Conservation (phyloP, 2,113 vertebrate species). For the Symphodus melops region DNA sequence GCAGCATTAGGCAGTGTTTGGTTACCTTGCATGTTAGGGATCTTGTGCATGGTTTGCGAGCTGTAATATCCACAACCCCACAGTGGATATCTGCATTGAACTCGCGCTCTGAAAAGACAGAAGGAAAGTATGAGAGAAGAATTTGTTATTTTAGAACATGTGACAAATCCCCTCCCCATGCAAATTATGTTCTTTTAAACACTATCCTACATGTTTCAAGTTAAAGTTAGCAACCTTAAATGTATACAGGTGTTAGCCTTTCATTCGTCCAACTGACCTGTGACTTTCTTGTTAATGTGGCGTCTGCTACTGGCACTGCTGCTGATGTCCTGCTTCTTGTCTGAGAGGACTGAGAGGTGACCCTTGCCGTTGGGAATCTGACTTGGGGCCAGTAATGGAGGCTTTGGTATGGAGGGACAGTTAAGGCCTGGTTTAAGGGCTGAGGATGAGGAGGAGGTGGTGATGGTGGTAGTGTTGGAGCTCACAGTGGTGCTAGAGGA, state of each 20-base stretch:
- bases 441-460: constrained; percentile 89
- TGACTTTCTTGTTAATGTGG: constrained; percentile 93
- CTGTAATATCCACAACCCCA: constrained; percentile 95
- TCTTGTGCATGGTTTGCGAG: constrained; percentile 98
- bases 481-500: constrained; percentile 97
- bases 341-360: constrained; percentile 87
- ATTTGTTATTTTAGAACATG: constrained; percentile 22
- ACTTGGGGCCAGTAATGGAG: constrained; percentile 93
- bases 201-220: not conserved
- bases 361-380: constrained; percentile 98
- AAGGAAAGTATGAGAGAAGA: not conserved
- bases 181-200: not conserved
- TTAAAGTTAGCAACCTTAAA: not conserved
- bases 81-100: constrained; percentile 99
- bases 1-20: not conserved
- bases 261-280: constrained; percentile 80
- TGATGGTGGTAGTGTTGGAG: constrained; percentile 81
- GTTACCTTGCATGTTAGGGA: constrained; percentile 99
- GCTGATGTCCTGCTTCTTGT: constrained; percentile 95
- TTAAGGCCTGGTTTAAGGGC: constrained; percentile 99
- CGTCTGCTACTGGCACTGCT: constrained; percentile 90
- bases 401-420: constrained; percentile 99
- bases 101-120: constrained; percentile 90
- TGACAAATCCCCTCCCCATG: not conserved
- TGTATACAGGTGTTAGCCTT: too few species aligned